Conservation (phyloP, 2,113 vertebrate genomes). For the Junco hyemalis region DNA sequence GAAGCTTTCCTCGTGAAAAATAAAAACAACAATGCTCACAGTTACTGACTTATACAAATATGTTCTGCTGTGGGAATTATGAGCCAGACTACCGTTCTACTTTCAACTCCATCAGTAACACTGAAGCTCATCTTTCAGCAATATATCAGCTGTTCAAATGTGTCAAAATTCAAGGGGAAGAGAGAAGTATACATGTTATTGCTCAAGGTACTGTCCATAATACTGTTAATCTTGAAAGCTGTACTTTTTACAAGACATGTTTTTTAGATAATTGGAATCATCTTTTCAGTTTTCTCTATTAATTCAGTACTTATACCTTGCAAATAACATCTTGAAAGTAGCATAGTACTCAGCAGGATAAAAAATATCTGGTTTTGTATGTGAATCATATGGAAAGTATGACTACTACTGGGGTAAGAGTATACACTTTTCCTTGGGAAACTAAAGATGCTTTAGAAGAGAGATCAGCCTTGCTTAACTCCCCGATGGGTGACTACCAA, state of each 20-base stretch:
- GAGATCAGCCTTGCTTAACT: not conserved
- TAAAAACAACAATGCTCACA: not conserved
- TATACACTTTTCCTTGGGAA: not conserved
- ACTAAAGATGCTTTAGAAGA: not conserved
- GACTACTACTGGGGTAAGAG: not conserved
- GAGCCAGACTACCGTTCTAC: not conserved
- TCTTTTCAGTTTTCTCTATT: not conserved
- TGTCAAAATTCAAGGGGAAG: not conserved
- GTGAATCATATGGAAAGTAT: not conserved
- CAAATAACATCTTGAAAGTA: not conserved
- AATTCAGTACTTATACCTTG: not conserved
- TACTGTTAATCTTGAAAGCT: not conserved
- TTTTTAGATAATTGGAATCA: not conserved
- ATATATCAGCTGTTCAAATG: not conserved
- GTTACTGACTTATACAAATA: not conserved
- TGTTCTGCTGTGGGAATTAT: not conserved
- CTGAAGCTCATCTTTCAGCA: not conserved
- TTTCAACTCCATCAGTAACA: not conserved
- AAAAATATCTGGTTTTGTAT: not conserved
- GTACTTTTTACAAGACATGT: not conserved
- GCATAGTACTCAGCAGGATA: rapidly evolving
- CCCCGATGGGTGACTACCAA: not conserved
- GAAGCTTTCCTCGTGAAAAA: not conserved
- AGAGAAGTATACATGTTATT: not conserved
- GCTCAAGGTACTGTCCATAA: not conserved